Conservation (phyloP, 2,797 vertebrate genomes). For the Oreochromis mossambicus region DNA sequence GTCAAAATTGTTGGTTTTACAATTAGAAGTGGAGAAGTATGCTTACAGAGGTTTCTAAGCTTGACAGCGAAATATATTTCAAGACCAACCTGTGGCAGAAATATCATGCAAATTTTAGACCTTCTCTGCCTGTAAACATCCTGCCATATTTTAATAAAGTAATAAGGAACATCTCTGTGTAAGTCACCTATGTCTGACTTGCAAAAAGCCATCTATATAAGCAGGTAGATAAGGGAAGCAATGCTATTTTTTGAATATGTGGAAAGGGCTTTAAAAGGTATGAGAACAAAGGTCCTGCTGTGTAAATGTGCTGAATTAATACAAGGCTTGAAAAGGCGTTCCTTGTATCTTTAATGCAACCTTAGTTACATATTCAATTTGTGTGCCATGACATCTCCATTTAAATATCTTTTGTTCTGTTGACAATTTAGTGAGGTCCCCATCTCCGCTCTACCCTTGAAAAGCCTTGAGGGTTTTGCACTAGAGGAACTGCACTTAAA, state of each 20-base stretch:
- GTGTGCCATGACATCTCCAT: conserved; percentile 37
- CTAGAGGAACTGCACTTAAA: conserved; percentile 63
- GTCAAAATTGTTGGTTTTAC: background rate
- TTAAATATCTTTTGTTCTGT: conserved; percentile 54
- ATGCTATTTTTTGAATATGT: background rate
- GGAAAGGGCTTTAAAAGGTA: background rate
- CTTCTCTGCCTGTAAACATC: background rate
- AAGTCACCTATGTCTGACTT: background rate
- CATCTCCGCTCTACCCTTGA: conserved; percentile 47
- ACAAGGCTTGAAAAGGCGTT: conserved; percentile 8
- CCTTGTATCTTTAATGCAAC: conserved; percentile 24
- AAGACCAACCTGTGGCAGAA: background rate
- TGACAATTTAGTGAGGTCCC: conserved; percentile 45
- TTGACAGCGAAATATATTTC: background rate
- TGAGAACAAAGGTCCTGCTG: conserved; percentile 5
- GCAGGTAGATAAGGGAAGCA: background rate
- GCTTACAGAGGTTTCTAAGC: background rate
- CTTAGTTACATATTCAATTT: conserved; percentile 30
- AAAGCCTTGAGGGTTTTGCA: conserved; percentile 47
- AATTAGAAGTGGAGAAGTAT: background rate
- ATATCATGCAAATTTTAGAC: background rate
- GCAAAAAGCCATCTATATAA: background rate
- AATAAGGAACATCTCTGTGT: background rate
- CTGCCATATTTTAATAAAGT: background rate
- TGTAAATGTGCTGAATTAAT: conserved; percentile 37